Evolutionary conservation across 1,140 invertebrate genomes (phyloP), one percentile per base, ranked within the genome.

Genomic region (Trichonephila clavata): DNA sequence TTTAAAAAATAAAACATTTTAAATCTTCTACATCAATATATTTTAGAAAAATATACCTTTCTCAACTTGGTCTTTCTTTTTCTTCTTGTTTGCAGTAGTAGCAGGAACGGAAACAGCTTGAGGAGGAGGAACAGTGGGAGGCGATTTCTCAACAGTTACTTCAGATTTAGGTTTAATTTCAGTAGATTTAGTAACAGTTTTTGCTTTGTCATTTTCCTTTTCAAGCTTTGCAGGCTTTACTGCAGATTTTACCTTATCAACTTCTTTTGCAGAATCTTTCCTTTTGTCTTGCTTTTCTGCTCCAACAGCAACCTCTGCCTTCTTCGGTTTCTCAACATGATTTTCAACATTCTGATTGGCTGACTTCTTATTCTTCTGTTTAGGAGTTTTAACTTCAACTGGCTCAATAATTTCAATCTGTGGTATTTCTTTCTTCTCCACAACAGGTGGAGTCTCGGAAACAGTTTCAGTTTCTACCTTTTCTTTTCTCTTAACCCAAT

Each of bases 31-130:
- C 7, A 50, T 10, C 50, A 50, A 50, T 10, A 50, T 7, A 14
- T 21, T 16, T 5, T 60, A 61, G 50, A 81, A 80, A 61, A 39
- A 68, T 50, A 24, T 71, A 94, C 93, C 87, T 84, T 94, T 94
- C 10, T 94, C 93, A n/a, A 65, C 60, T 68, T 83, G 87, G 59
- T 94, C 93, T 43, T 89, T 94, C 87, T 90, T 94, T 39, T 94
- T 94, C 77, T 90, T 94, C 57, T 94, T 94, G 14, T 27, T 50
- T 21, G 87, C 7, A 71, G 71, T 84, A 16, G 16, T 18, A 32
- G 77, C 32, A 59, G 87, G 24, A 65, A 71, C n/a, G 27, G 71
- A 27, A 61, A 81, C 77, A 13, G 84, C 8, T 86, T 89, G 86
- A 59, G 80, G 39, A 2, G 60, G 6, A n/a, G n/a, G 21, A 20